These are phyloP conservation scores for Octodonta nipae DNA, from an alignment of 2,888 invertebrate genomes.

Conservation along the genomic window DNA sequence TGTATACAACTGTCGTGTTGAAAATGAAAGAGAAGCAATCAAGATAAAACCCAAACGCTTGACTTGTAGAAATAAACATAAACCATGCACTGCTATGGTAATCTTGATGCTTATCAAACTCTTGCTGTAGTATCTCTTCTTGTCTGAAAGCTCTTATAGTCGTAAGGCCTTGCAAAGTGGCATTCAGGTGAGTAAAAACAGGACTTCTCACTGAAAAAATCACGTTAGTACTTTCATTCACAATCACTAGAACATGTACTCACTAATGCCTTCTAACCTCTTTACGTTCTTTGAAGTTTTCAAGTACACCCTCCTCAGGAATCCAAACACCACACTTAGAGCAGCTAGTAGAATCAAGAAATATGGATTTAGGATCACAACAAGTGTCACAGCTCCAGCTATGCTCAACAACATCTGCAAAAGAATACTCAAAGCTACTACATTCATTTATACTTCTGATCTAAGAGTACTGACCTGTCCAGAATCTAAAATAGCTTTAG, in stretches of 20 bases:
- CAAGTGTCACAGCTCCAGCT: constrained; percentile 40
- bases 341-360: constrained; percentile 38
- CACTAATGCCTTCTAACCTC: constrained; percentile 53
- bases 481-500: constrained; percentile 50
- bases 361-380: constrained; percentile 41
- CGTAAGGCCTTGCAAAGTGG: constrained; percentile 70
- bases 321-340: constrained; percentile 46
- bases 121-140: constrained; percentile 54
- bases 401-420: constrained; percentile 35
- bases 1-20: constrained; percentile 44
- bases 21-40: constrained; percentile 39
- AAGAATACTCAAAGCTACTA: neutral
- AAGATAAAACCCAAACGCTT: constrained; percentile 63
- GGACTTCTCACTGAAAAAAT: constrained; percentile 63
- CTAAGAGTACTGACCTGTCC: constrained; percentile 35
- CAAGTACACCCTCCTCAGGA: constrained; percentile 52
- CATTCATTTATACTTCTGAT: neutral
- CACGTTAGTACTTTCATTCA: neutral
- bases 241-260: constrained; percentile 22
- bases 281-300: constrained; percentile 57
- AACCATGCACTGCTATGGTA: constrained; percentile 78
- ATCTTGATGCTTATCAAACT: constrained; percentile 66
- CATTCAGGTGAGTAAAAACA: constrained; percentile 78
- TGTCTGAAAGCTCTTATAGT: constrained; percentile 76
- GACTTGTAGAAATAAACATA: constrained; percentile 67